A percentile compares a stretch with the other conserved stretches of the same genome.
Evolutionary conservation across 1,140 invertebrate species (phyloP).

Genomic region (Theocolax elegans): DNA sequence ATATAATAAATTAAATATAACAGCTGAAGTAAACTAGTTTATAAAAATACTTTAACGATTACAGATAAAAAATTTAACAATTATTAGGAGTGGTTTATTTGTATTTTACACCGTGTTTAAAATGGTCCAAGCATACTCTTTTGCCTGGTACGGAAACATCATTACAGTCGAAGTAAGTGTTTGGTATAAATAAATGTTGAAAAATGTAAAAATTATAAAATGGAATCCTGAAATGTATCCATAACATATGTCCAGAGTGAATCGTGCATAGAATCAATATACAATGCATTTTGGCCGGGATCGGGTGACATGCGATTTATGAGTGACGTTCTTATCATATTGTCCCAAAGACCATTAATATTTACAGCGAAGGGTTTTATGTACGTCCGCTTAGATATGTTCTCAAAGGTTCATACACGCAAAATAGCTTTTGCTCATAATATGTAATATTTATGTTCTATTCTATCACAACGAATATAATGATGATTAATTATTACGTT

Average conservation of each 20-base stretch:
- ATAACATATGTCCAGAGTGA: conserved; percentile 24
- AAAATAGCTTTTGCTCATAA: background rate
- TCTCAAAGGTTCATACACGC: background rate
- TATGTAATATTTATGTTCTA: no score
- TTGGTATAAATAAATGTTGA: no score
- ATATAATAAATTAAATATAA: no score
- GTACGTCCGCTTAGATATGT: background rate
- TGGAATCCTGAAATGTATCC: no score
- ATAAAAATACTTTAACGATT: no score
- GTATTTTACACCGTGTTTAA: conserved; percentile 8
- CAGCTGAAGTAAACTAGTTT: no score
- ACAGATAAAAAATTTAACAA: background rate
- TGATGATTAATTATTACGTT: background rate
- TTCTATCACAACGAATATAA: no score
- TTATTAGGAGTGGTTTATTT: background rate
- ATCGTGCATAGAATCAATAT: conserved; percentile 9
- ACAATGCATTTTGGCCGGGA: background rate
- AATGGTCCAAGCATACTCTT: conserved; percentile 10
- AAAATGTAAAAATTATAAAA: no score
- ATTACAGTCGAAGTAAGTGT: conserved; percentile 25
- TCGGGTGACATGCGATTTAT: conserved; percentile 1
- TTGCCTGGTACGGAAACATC: conserved; percentile 21
- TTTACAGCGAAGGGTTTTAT: background rate
- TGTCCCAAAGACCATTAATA: conserved; percentile 16
- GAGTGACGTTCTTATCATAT: conserved; percentile 12